Evolutionary conservation across 2,113 vertebrate species (phyloP).

Genomic region (Pithys albifrons): DNA sequence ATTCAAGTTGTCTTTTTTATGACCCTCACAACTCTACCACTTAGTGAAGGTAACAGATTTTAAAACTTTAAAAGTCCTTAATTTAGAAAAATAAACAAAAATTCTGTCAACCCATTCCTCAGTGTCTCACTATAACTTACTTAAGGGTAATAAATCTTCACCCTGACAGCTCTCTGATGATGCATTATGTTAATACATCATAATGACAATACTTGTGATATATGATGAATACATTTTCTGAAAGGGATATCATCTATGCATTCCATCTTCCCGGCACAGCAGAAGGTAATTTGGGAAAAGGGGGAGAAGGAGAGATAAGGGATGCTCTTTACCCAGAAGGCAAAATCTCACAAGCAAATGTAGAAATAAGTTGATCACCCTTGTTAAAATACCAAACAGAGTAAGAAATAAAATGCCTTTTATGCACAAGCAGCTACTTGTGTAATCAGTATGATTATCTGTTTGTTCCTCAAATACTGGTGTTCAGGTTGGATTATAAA

Average conservation of each 20-base stretch:
- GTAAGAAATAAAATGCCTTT: neutral
- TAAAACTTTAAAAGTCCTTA: conserved; percentile 66
- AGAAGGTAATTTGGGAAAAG: conserved; percentile 27
- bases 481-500: neutral
- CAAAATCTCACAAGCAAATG: neutral
- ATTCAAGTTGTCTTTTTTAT: conserved; percentile 39
- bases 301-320: neutral
- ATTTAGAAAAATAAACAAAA: conserved; percentile 76
- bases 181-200: conserved; percentile 76
- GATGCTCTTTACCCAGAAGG: neutral
- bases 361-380: conserved; percentile 1
- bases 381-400: conserved; percentile 29
- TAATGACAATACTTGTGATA: conserved; percentile 73
- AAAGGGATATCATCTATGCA: conserved; percentile 66
- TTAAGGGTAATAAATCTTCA: conserved; percentile 72
- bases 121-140: conserved; percentile 54
- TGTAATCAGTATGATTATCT: neutral
- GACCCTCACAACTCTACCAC: neutral
- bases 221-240: conserved; percentile 69
- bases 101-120: conserved; percentile 53
- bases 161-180: conserved; percentile 73
- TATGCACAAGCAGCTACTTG: neutral
- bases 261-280: conserved; percentile 56
- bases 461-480: neutral
- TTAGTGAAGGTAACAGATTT: conserved; percentile 54